These are phyloP conservation scores for Dolichoris vasculosae DNA, from an alignment of 1,140 invertebrate species.

Conservation along the genomic window DNA sequence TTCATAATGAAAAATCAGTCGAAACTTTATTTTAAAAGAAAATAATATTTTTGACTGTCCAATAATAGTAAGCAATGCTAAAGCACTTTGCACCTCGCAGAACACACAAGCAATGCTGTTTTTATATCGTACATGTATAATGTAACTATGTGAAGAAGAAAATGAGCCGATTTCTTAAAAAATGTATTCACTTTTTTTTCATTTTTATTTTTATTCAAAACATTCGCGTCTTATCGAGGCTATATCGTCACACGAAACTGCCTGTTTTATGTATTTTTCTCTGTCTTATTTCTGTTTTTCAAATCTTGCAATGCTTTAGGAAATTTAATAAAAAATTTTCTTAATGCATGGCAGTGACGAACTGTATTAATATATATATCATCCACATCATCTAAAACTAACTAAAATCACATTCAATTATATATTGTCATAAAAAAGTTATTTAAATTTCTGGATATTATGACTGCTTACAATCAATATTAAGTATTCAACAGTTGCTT, in stretches of 20 bases:
- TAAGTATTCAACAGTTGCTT: not conserved
- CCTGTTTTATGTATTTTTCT: conserved; percentile 30
- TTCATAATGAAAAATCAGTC: conserved; percentile 17
- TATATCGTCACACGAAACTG: not conserved
- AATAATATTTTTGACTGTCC: conserved; percentile 34
- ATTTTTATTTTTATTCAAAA: conserved; percentile 17
- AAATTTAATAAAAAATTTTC: not conserved
- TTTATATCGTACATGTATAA: conserved; percentile 42
- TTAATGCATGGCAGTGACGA: conserved; percentile 33
- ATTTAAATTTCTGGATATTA: not conserved
- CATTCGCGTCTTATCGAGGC: not conserved
- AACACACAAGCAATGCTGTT: conserved; percentile 58
- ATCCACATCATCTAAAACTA: not conserved
- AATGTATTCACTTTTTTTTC: conserved; percentile 7
- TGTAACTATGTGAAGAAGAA: conserved; percentile 22
- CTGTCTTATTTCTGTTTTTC: conserved; percentile 5
- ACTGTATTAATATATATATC: not conserved
- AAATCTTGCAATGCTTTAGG: conserved; percentile 16
- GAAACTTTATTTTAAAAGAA: conserved; percentile 21
- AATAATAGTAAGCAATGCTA: conserved; percentile 60
- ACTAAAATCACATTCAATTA: not conserved
- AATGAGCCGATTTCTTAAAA: not conserved
- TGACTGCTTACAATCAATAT: not conserved
- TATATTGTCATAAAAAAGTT: not conserved
- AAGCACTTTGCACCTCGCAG: conserved; percentile 70